These are phyloP conservation scores for Falco naumanni DNA, from an alignment of 2,797 vertebrate species.

Conservation along the genomic window DNA sequence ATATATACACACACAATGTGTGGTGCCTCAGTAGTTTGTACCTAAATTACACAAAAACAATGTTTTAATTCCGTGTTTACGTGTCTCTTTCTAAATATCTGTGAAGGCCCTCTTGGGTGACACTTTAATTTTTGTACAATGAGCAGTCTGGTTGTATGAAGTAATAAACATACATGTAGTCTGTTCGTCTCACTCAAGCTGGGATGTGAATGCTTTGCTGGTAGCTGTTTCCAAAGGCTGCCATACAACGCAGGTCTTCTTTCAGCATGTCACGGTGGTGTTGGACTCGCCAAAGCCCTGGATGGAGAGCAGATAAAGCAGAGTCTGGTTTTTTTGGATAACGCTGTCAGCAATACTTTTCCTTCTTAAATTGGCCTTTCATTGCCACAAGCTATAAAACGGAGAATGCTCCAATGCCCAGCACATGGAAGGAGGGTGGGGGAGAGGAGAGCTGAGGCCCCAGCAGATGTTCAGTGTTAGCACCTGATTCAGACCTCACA, in stretches of 20 bases:
- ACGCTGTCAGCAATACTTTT: not conserved
- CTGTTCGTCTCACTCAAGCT: not conserved
- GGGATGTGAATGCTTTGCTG: constrained; percentile 2
- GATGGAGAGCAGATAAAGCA: not conserved
- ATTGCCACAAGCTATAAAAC: constrained; percentile 7
- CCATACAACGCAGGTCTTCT: not conserved
- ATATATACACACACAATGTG: not conserved
- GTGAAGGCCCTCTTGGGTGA: not conserved
- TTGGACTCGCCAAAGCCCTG: not conserved
- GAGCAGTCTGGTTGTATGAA: not conserved
- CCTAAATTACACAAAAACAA: not conserved
- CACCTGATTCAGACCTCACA: constrained; percentile 63
- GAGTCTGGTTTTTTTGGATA: not conserved
- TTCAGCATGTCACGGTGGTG: not conserved
- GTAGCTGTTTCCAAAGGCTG: not conserved
- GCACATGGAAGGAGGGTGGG: not conserved
- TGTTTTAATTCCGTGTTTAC: constrained; percentile 22
- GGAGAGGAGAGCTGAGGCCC: not conserved
- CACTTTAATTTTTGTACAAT: constrained; percentile 1
- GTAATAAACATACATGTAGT: constrained; percentile 25
- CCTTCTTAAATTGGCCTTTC: not conserved
- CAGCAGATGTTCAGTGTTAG: constrained; percentile 60
- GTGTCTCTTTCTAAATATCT: constrained; percentile 3
- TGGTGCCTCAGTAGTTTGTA: constrained; percentile 26
- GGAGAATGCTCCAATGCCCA: not conserved